These are phyloP conservation scores for Urocitellus parryii DNA, from an alignment of 2,113 vertebrate species.

Conservation along the genomic window DNA sequence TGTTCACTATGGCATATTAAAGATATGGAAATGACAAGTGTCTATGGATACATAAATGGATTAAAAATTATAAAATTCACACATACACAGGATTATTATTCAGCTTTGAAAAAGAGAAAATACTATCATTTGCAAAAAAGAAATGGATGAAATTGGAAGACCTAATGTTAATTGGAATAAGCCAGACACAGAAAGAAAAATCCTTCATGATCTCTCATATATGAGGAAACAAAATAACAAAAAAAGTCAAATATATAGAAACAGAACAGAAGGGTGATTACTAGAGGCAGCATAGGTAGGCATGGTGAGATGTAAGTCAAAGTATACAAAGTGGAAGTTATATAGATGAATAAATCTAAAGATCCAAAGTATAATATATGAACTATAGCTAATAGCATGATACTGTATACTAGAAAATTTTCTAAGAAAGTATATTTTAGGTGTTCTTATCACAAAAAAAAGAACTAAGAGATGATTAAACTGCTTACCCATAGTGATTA, in stretches of 20 bases:
- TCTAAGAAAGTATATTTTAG: background rate
- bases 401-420: background rate
- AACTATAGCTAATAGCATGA: background rate
- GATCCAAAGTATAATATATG: background rate
- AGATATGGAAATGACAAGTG: background rate
- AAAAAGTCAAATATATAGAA: background rate
- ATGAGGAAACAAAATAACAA: background rate
- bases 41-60: background rate
- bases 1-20: background rate
- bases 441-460: background rate
- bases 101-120: background rate
- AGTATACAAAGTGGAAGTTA: background rate
- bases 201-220: background rate
- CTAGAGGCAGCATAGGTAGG: background rate
- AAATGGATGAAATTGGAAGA: background rate
- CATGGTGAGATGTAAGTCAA: background rate
- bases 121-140: background rate
- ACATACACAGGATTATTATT: background rate
- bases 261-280: background rate
- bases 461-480: background rate
- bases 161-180: background rate
- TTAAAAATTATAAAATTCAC: background rate
- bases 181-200: background rate
- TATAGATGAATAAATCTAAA: background rate
- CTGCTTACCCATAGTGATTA: background rate